Evolutionary conservation across 2,113 vertebrate species (phyloP), one percentile per base, ranked within the genome.

Genomic region (Hippoglossus stenolepis): DNA sequence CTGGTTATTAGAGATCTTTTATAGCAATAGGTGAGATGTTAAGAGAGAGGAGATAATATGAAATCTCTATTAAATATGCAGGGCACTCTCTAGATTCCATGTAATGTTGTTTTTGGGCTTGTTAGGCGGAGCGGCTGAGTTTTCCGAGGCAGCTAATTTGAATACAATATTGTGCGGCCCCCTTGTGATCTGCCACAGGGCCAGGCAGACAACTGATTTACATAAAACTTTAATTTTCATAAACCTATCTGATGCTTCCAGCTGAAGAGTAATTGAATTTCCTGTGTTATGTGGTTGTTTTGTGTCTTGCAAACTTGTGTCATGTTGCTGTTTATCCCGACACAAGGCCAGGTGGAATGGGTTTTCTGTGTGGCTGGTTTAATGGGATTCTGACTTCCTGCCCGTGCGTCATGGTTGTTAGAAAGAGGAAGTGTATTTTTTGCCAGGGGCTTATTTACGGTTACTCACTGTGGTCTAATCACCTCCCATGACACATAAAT

Each of bases 141-240:
- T 82, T 83, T 86, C 70, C 28, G 47, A 69, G 57, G 72, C 70
- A 66, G 71, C 75, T 90, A 35, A 92, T 91, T 85, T 85, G 71
- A 89, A 93, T 88, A 79, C 90, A 89, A 66, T 79, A 83, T 75
- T 28, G 67, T 58, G 24, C 82, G 51, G 71, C 15, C 75, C 82
- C 47, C 79, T 65, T 77, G 77, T 82, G 80, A 86, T 88, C 70
- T 84, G 79, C 80, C 82, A 73, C 71, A 17, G 69, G 15, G 75
- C 88, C 88, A 80, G 67, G 61, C 82, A 83, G 90, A 87, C 75
- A 60, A 65, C 86, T 80, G 75, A 94, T 93, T 92, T 91, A 73
- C 92, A 93, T 93, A 86, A 82, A 91, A 91, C 85, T 82, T 87
- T 87, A 63, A 93, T 93, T 93, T 92, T 83, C 89, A 90, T 92